phyloP scores from a whole-genome alignment of 2,113 vertebrate genomes.

The Toxotes chatareus region DNA sequence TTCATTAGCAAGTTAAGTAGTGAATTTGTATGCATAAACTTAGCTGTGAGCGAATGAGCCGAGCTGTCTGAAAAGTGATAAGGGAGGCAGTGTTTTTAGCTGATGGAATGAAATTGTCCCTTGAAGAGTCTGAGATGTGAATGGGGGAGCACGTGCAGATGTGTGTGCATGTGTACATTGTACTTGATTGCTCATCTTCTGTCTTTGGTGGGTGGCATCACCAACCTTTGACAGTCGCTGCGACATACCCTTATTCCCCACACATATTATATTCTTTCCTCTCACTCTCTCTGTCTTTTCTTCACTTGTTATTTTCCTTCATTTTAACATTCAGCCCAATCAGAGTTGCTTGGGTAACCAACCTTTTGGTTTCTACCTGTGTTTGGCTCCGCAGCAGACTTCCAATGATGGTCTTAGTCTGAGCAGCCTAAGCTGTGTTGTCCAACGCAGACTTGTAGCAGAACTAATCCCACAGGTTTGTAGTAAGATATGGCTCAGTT shows the following conservation, averaged over 20 bases:
- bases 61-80: slow-evolving; percentile 48
- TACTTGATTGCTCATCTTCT: not conserved
- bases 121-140: slow-evolving; percentile 30
- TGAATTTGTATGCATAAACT: slow-evolving; percentile 64
- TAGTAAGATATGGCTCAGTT: not conserved
- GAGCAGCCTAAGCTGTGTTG: slow-evolving; percentile 1
- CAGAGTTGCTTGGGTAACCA: not conserved
- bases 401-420: not conserved
- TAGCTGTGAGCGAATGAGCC: slow-evolving; percentile 42
- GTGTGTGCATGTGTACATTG: not conserved
- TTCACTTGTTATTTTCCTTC: not conserved
- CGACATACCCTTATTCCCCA: not conserved
- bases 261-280: not conserved
- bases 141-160: not conserved
- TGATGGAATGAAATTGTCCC: slow-evolving; percentile 60
- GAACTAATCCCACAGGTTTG: slow-evolving; percentile 42
- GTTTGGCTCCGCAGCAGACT: slow-evolving; percentile 12
- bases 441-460: slow-evolving; percentile 14
- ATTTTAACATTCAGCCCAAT: slow-evolving; percentile 13
- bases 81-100: slow-evolving; percentile 54
- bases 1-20: slow-evolving; percentile 70
- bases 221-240: not conserved
- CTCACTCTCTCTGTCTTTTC: not conserved
- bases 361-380: not conserved
- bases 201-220: not conserved